Percentiles rank a stretch among this genome's conserved stretches.
phyloP scores from a whole-genome alignment of 2,797 vertebrate species.

The Rhodeus uyekii region DNA sequence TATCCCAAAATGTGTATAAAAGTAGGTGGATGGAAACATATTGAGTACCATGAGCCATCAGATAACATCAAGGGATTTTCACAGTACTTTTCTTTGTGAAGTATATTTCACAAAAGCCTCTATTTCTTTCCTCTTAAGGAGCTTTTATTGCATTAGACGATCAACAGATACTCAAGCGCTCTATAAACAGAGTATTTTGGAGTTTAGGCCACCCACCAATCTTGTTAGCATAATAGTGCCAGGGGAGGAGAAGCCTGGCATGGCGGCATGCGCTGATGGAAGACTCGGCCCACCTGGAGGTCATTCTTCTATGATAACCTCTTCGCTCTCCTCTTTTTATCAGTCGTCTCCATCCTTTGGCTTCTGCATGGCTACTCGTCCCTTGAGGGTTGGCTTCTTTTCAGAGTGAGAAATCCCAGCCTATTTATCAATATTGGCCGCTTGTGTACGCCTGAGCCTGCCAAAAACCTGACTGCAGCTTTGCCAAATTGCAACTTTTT shows the following conservation, averaged over 20 bases:
- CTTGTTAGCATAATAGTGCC: background rate
- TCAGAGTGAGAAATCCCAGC: conserved; percentile 37
- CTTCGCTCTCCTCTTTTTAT: conserved; percentile 40
- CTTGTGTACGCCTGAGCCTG: background rate
- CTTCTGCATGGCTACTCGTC: conserved; percentile 8
- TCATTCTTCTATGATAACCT: conserved; percentile 54
- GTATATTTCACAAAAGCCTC: background rate
- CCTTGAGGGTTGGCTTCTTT: conserved; percentile 25
- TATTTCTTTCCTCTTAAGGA: background rate
- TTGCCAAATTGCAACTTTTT: conserved; percentile 37
- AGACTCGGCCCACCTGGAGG: conserved; percentile 45
- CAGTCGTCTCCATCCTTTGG: conserved; percentile 24
- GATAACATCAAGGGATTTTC: background rate
- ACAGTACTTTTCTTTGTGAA: background rate
- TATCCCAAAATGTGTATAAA: background rate
- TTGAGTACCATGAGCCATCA: background rate
- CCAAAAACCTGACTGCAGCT: conserved; percentile 17
- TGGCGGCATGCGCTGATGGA: conserved; percentile 12
- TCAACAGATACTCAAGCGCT: background rate
- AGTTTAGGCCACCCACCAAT: background rate
- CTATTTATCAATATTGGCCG: conserved; percentile 47
- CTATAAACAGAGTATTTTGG: background rate
- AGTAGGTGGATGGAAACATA: background rate
- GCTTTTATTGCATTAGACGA: background rate
- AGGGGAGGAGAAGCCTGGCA: background rate